These are phyloP conservation scores for Sitophilus oryzae DNA, from an alignment of 1,140 invertebrate genomes.

Conservation along the genomic window DNA sequence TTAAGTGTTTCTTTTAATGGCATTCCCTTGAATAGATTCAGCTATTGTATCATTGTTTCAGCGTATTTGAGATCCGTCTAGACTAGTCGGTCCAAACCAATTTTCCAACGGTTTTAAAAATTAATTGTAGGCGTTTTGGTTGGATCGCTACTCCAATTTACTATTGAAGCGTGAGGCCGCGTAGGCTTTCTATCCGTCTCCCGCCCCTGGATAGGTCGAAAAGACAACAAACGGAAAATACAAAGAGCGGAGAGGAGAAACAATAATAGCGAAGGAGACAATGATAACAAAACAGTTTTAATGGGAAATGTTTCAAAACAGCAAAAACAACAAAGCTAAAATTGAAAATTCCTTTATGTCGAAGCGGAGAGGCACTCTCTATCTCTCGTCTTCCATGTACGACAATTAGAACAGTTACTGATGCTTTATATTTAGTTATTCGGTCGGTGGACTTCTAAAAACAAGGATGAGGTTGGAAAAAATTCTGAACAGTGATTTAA, in stretches of 20 bases:
- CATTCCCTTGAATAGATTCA: not conserved
- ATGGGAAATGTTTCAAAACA: conserved; percentile 12
- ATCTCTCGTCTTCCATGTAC: not conserved
- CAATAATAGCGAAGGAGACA: conserved; percentile 6
- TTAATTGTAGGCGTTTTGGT: not conserved
- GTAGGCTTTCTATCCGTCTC: not conserved
- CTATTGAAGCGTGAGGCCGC: not conserved
- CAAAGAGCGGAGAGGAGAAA: not conserved
- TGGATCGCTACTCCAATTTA: not conserved
- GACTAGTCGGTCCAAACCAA: not conserved
- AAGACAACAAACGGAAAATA: not conserved
- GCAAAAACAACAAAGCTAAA: conserved; percentile 9
- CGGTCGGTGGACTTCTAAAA: no score
- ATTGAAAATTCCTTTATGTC: conserved; percentile 14
- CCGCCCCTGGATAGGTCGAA: not conserved
- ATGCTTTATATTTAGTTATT: not conserved
- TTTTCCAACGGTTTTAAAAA: not conserved
- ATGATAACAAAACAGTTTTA: conserved; percentile 13
- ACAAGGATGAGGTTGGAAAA: no score
- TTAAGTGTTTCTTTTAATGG: not conserved
- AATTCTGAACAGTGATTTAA: no score
- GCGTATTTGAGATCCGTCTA: not conserved
- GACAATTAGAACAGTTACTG: not conserved
- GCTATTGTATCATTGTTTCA: not conserved
- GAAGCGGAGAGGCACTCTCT: not conserved